Evolutionary conservation across 1,140 invertebrate species (phyloP).

Genomic region (Scylla paramamosain): DNA sequence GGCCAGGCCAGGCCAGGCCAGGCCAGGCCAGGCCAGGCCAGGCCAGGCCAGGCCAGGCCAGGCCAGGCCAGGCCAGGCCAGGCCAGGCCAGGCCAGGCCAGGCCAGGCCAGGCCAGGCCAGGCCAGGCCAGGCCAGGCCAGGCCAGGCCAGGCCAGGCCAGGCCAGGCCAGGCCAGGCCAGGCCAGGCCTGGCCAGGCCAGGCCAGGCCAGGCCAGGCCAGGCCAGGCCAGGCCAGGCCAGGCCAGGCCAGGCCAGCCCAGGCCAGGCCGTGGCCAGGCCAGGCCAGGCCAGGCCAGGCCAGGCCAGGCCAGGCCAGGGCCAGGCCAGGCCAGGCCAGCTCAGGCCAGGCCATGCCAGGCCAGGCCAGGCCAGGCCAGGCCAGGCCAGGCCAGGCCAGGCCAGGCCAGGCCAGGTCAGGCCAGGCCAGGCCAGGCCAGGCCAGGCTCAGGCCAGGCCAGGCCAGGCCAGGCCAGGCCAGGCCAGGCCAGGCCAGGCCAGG

Average conservation of each 20-base stretch:
- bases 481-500: constrained; percentile 70
- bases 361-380: neutral
- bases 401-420: constrained; percentile 50
- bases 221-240: constrained; percentile 62
- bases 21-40: constrained; percentile 64
- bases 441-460: constrained; percentile 78
- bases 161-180: constrained; percentile 76
- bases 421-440: constrained; percentile 53
- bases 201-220: constrained; percentile 5
- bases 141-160: constrained; percentile 73
- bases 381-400: constrained; percentile 39
- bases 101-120: constrained; percentile 70
- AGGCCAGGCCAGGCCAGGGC: constrained; percentile 72
- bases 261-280: constrained; percentile 72
- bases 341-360: no score
- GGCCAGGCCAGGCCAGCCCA: constrained; percentile 77
- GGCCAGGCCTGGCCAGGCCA: constrained; percentile 77
- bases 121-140: constrained; percentile 75
- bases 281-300: constrained; percentile 70
- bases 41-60: constrained; percentile 68
- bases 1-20: constrained; percentile 72
- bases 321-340: constrained; percentile 67
- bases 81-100: constrained; percentile 66
- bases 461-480: constrained; percentile 76
- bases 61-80: constrained; percentile 71